Conservation (phyloP, 2,888 invertebrate genomes). For the Agrypnus murinus region DNA sequence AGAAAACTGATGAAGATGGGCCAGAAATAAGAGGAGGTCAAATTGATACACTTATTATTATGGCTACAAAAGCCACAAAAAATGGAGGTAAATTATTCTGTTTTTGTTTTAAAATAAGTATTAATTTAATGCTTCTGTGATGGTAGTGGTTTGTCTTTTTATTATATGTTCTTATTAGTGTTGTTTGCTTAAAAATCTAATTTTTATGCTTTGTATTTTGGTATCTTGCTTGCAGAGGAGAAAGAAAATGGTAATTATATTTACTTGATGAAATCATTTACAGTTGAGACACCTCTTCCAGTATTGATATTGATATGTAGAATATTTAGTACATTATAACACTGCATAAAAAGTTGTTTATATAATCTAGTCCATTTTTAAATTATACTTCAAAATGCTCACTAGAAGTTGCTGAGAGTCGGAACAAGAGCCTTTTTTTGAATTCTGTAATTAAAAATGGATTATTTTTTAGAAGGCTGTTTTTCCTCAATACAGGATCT, state of each 20-base stretch:
- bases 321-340: no score
- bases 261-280: background rate
- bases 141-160: background rate
- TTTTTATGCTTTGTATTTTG: slow-evolving; percentile 20
- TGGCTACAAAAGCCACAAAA: slow-evolving; percentile 96
- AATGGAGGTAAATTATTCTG: slow-evolving; percentile 72
- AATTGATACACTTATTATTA: slow-evolving; percentile 94
- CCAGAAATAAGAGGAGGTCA: slow-evolving; percentile 95
- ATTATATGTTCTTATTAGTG: background rate
- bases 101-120: no score
- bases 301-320: no score
- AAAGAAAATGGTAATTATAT: slow-evolving; percentile 67
- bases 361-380: no score
- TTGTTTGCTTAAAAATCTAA: background rate
- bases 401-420: no score
- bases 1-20: slow-evolving; percentile 88
- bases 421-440: no score
- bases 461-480: no score
- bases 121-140: background rate
- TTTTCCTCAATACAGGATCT: no score
- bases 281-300: background rate
- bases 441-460: no score
- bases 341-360: no score
- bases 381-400: no score
- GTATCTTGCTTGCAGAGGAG: slow-evolving; percentile 62